These are phyloP conservation scores for Hypomecis atomaria DNA, from an alignment of 2,888 invertebrate genomes.

Conservation along the genomic window DNA sequence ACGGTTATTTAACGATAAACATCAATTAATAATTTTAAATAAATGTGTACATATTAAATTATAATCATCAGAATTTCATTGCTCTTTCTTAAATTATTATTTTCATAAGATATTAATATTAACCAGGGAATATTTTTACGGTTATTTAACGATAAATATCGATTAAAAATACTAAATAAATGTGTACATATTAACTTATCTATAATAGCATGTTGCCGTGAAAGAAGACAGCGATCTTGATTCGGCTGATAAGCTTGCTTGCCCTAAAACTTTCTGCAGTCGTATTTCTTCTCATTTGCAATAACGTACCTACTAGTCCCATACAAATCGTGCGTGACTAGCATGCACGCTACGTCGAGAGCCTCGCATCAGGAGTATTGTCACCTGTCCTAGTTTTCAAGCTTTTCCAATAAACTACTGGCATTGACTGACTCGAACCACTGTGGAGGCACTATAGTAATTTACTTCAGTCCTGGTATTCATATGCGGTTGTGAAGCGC, in stretches of 20 bases:
- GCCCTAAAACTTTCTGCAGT: neutral
- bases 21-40: too few relatives aligned
- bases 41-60: too few relatives aligned
- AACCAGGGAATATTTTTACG: too few relatives aligned
- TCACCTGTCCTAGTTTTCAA: slow-evolving; percentile 13
- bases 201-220: too few relatives aligned
- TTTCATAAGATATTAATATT: too few relatives aligned
- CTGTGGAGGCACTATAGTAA: slow-evolving; percentile 17
- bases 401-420: slow-evolving; percentile 15
- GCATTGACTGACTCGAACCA: slow-evolving; percentile 1
- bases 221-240: too few relatives aligned
- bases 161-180: too few relatives aligned
- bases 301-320: slow-evolving; percentile 8
- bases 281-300: slow-evolving; percentile 9
- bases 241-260: neutral
- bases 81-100: too few relatives aligned
- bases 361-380: slow-evolving; percentile 2
- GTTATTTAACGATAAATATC: too few relatives aligned
- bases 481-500: slow-evolving; percentile 64
- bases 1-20: too few relatives aligned
- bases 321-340: slow-evolving; percentile 14
- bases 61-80: too few relatives aligned
- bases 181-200: too few relatives aligned
- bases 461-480: slow-evolving; percentile 46
- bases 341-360: neutral